Evolutionary conservation across 1,140 invertebrate species (phyloP), one percentile per base, ranked within the genome.

Genomic region (Zaprionus vittiger): DNA sequence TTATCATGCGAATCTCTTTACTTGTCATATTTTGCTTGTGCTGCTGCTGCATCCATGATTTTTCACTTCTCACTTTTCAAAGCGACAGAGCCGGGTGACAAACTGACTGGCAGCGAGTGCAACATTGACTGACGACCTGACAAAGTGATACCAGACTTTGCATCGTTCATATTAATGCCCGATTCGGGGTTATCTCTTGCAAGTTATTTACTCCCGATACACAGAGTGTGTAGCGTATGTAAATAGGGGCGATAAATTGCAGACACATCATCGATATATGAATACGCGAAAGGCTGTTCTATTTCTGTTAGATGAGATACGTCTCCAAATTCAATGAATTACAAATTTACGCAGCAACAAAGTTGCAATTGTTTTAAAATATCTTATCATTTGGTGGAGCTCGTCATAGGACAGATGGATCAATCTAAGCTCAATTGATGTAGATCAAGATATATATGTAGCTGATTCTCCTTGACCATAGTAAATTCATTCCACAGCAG

Each of bases 1-100:
- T 90, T 90, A 90, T 90, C 85, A 90, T 77, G 73, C 34, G 73
- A 67, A 77, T 80, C 79, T 66, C 84, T 75, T 73, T 82, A 55
- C 67, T 68, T 90, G 85, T 90, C 85, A 90, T 77, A 82, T 78
- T 82, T 69, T 59, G 54, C 68, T 41, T 63, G 38, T 61, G 55
- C 60, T 63, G 24, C 17, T 55, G 24, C 55, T 49, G 67, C 73
- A 72, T 11, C 69, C 64, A 84, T 90, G 85, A 90, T 85, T 90
- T 80, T 90, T 84, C 85, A 90, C 83, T 80, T 74, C 69, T 41
- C 66, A 66, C 38, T 82, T 77, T 78, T 55, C 71, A 75, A 70
- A 68, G 62, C 75, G 62, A 77, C 67, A 57, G 47, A 66, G 79
- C 28, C 49, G 57, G 41, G 74, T 75, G 82, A 80, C 70, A 74